A percentile compares a stretch with the other conserved stretches of the same genome.
phyloP scores from a whole-genome alignment of 2,797 vertebrate species.

The Arctocebus calabarensis region DNA sequence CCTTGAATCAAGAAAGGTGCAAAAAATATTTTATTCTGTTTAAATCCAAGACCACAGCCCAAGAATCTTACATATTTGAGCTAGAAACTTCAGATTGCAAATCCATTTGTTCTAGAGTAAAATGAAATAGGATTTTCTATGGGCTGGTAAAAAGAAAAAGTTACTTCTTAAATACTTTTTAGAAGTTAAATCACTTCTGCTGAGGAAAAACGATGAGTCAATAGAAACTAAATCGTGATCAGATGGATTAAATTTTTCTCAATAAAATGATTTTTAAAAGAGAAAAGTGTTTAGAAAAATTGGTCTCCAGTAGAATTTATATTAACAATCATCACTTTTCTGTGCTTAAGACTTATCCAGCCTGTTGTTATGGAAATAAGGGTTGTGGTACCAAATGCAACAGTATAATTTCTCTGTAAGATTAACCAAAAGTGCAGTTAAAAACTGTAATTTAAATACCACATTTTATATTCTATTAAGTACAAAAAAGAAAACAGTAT shows the following conservation, averaged over 20 bases:
- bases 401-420: constrained; percentile 50
- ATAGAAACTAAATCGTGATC: constrained; percentile 76
- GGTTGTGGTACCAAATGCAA: constrained; percentile 38
- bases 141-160: constrained; percentile 65
- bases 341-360: constrained; percentile 45
- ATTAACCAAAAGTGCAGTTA: constrained; percentile 59
- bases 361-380: constrained; percentile 72
- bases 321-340: constrained; percentile 61
- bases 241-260: constrained; percentile 73
- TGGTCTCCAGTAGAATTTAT: constrained; percentile 67
- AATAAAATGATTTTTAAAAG: constrained; percentile 66
- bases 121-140: constrained; percentile 63
- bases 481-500: constrained; percentile 8
- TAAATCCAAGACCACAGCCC: not conserved
- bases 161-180: constrained; percentile 64
- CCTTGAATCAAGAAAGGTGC: not conserved
- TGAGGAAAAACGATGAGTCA: constrained; percentile 71
- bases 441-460: constrained; percentile 33
- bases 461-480: constrained; percentile 43
- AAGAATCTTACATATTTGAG: not conserved
- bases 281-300: constrained; percentile 57
- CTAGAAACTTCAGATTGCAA: constrained; percentile 49
- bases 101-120: constrained; percentile 58
- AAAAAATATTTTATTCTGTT: not conserved
- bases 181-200: constrained; percentile 73